Percentiles rank a stretch among this genome's conserved stretches.
phyloP scores from a whole-genome alignment of 2,113 vertebrate species.

The Sarotherodon lohbergeri region DNA sequence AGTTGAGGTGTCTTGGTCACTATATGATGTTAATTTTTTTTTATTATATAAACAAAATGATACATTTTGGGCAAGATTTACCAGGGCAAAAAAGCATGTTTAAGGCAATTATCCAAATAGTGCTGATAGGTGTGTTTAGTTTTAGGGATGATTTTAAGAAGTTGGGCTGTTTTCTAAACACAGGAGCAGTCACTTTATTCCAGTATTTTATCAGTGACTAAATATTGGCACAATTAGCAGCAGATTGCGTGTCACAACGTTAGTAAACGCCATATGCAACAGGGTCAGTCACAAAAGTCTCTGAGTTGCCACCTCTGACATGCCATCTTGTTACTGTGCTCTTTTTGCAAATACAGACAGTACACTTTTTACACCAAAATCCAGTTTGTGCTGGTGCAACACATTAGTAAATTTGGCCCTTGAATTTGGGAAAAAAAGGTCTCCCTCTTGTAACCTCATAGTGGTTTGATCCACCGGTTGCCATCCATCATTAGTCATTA shows the following conservation, averaged over 20 bases:
- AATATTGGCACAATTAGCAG: background rate
- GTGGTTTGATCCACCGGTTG: background rate
- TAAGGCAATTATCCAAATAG: background rate
- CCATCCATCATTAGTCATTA: background rate
- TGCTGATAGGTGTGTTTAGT: background rate
- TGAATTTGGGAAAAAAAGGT: background rate
- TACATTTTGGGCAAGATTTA: background rate
- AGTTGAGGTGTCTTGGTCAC: rapidly evolving
- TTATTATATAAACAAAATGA: background rate
- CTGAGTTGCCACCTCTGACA: background rate
- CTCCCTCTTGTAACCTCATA: background rate
- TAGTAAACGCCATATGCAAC: background rate
- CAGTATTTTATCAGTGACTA: rapidly evolving
- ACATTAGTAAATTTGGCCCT: background rate
- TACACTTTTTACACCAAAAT: background rate
- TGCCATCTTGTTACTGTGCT: background rate
- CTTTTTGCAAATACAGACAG: background rate
- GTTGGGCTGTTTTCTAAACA: background rate
- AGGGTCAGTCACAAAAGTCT: background rate
- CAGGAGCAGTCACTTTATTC: background rate
- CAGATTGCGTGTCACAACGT: background rate
- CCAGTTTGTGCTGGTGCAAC: background rate
- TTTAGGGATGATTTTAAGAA: background rate
- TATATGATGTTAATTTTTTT: rapidly evolving
- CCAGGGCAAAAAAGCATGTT: background rate